Evolutionary conservation across 1,140 invertebrate genomes (phyloP), one percentile per base, ranked within the genome.

Genomic region (Megalonaias nervosa): DNA sequence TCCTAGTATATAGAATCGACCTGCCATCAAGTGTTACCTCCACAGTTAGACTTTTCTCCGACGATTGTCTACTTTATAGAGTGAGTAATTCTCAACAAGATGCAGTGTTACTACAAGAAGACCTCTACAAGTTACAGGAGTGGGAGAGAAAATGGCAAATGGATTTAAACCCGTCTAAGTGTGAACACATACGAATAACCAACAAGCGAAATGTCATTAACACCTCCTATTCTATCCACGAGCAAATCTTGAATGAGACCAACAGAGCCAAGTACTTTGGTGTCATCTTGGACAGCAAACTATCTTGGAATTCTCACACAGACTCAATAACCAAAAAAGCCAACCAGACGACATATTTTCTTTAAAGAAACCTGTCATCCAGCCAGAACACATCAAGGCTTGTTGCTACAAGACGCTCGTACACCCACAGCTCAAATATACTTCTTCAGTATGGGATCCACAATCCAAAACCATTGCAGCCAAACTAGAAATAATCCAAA

Each of bases 401-500:
- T 58, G 55, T n/a, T n/a, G 16, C 48, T 38, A 12, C 71, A 75
- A 55, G 23, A 60, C 26, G 56, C 77, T 26, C 55, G 73, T 79
- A 19, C 31, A 71, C 16, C 55, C 71, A 17, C 17, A 67, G 23
- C 71, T 79, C 38, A 79, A 82, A 56, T 82, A 81, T 56, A 62
- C 76, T 9, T 66, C 61, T 17, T 67, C 77, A 17, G 75, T 74
- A 2, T 84, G 81, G 81, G 74, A 82, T 67, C 79, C 75, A 48
- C 68, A 79, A 19, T 48, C 61, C 2, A 48, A 72, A 16, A 58
- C 26, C 13, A 56, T 75, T 58, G 77, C 77, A 56, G 59, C 75
- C n/a, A 38, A 72, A n/a, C 58, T 84, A 23, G 78, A 82, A 61
- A 55, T 31, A 13, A 79, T 84, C n/a, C 83, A 84, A 60, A 70